Percentiles rank a stretch among this genome's conserved stretches.
Evolutionary conservation across 1,140 invertebrate species (phyloP).

Genomic region (Drosophila santomea): DNA sequence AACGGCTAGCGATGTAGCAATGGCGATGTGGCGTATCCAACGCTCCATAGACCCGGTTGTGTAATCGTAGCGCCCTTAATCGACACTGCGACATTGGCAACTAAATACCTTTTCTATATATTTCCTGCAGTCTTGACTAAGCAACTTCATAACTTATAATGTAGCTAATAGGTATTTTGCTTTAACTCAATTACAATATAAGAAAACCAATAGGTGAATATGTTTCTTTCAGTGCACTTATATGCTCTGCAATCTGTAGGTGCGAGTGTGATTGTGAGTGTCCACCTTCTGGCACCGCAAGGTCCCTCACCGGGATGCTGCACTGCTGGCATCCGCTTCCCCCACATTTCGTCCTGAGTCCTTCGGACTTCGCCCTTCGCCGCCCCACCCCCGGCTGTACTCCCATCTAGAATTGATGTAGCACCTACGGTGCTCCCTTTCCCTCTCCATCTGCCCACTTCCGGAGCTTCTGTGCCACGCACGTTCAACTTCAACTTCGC

Average conservation of each 20-base stretch:
- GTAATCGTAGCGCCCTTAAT: slow-evolving; percentile 59
- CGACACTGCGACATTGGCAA: slow-evolving; percentile 4
- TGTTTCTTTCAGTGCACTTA: slow-evolving; percentile 22
- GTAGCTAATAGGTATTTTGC: not conserved
- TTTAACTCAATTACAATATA: not conserved
- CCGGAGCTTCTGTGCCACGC: slow-evolving; percentile 35
- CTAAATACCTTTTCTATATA: not conserved
- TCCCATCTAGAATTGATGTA: slow-evolving; percentile 79
- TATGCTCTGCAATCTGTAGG: slow-evolving; percentile 17
- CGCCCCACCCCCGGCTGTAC: slow-evolving; percentile 30
- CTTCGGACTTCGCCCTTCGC: slow-evolving; percentile 18
- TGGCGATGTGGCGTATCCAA: slow-evolving; percentile 57
- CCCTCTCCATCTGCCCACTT: slow-evolving; percentile 12
- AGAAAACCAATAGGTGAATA: not conserved
- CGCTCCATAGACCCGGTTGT: slow-evolving; percentile 60
- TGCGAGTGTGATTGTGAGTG: slow-evolving; percentile 17
- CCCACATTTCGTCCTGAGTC: slow-evolving; percentile 13
- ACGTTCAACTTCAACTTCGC: slow-evolving; percentile 56
- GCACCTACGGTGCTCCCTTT: slow-evolving; percentile 63
- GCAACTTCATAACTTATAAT: not conserved
- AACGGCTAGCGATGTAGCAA: slow-evolving; percentile 36
- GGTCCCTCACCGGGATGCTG: slow-evolving; percentile 61
- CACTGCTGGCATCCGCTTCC: slow-evolving; percentile 33
- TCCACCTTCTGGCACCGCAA: slow-evolving; percentile 36
- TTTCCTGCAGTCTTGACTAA: no score